Evolutionary conservation across 1,140 invertebrate genomes (phyloP), one percentile per base, ranked within the genome.

Genomic region (Epicauta chinensis): DNA sequence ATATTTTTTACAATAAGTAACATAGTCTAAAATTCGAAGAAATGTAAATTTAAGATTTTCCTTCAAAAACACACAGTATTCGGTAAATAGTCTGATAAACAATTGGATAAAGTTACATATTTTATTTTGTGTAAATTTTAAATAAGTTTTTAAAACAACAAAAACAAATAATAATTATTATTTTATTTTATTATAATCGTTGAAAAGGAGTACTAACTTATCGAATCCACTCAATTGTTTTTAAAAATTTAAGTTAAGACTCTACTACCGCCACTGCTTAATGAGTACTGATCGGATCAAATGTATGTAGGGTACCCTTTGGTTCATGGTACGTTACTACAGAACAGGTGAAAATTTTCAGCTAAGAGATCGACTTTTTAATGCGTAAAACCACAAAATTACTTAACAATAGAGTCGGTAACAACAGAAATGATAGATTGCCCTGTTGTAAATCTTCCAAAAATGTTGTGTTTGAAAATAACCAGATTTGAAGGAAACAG

Each of bases 261-360:
- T 46, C 23, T 37, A 3, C 34, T 47, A 47, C 30, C 45, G 45
- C 45, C 45, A 47, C 45, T 38, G 45, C 45, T 47, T 47, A 37
- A 37, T 34, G 45, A 47, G 45, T 38, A 47, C 45, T 47, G 45
- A 47, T 47, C 45, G 37, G 17, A 47, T 37, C 45, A 47, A 23
- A 23, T 23, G 23, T 23, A 23, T 23, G n/a, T n/a, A n/a, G 7
- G 23, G 23, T 23, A 23, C 23, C 23, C 4, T 23, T 23, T 23
- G 23, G 4, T 23, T 7, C 23, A 23, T 23, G 23, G 23, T 23
- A 23, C 23, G 4, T 7, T 23, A 23, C 23, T 23, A 23, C 23
- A 23, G 23, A 23, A 23, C 23, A 7, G 23, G n/a, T n/a, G n/a
- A n/a, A n/a, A n/a, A n/a, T n/a, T n/a, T n/a, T n/a, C n/a, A n/a